A percentile compares a stretch with the other conserved stretches of the same genome.
Conservation (phyloP, 2,888 invertebrate genomes). For the Parelbella ahira region DNA sequence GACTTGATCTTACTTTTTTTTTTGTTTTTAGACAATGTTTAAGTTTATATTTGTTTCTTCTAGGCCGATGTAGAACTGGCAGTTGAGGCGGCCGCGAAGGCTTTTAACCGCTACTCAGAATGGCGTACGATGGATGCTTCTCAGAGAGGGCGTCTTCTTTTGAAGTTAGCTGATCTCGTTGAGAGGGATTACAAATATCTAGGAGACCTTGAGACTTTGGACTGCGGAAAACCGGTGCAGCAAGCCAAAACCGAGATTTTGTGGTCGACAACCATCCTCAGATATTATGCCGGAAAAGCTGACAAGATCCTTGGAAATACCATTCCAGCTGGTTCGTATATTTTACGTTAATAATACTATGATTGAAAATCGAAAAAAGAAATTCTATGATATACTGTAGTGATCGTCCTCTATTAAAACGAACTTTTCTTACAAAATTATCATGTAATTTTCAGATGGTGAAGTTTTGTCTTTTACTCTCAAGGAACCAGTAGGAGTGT, state of each 20-base stretch:
- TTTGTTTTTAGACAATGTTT: no score
- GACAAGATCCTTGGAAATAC: conserved; percentile 91
- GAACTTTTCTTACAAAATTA: no score
- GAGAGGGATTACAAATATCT: conserved; percentile 85
- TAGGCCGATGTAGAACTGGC: conserved; percentile 90
- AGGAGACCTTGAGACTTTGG: conserved; percentile 93
- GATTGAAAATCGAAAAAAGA: no score
- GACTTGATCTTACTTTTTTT: no score
- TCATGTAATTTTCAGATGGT: conserved; percentile 86
- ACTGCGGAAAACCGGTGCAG: conserved; percentile 94
- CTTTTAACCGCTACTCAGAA: conserved; percentile 85
- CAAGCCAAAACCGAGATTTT: conserved; percentile 84
- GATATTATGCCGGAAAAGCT: conserved; percentile 95
- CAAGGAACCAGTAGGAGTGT: conserved; percentile 92
- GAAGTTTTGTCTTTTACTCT: conserved; percentile 88
- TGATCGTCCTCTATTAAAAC: no score
- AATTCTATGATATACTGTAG: no score
- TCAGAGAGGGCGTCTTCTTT: conserved; percentile 86
- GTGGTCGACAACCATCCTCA: conserved; percentile 80
- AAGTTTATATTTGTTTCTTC: neutral
- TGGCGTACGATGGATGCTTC: conserved; percentile 92
- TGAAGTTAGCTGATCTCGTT: conserved; percentile 86
- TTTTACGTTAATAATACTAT: neutral
- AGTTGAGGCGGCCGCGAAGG: conserved; percentile 88
- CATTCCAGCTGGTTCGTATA: conserved; percentile 80